These are phyloP conservation scores for Oryzias woworae DNA, from an alignment of 2,113 vertebrate genomes.

Conservation along the genomic window DNA sequence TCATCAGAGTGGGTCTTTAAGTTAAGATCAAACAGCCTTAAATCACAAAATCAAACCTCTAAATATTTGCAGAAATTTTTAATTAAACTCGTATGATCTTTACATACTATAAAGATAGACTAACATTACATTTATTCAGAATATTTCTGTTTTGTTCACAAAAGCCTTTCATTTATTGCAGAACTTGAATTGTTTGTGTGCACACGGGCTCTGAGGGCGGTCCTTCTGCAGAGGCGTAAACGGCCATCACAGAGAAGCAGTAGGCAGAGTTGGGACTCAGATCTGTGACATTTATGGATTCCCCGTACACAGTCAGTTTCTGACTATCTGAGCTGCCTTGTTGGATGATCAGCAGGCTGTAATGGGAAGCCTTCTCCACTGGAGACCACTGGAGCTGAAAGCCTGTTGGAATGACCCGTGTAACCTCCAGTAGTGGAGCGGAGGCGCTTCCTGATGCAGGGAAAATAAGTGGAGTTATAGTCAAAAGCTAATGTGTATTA, in stretches of 20 bases:
- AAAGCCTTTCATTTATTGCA: not conserved
- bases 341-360: constrained; percentile 43
- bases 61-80: too few species aligned
- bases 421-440: constrained; percentile 62
- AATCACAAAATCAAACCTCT: too few species aligned
- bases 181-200: constrained; percentile 15
- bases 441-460: constrained; percentile 21
- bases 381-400: constrained; percentile 46
- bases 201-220: constrained; percentile 57
- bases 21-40: too few species aligned
- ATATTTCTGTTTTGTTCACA: too few species aligned
- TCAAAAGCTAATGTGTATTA: too few species aligned
- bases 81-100: constrained; percentile 2
- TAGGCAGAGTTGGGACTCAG: constrained; percentile 46
- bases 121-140: too few species aligned
- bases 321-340: constrained; percentile 14
- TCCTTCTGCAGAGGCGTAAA: not conserved
- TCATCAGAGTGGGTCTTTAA: too few species aligned
- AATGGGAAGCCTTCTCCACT: constrained; percentile 25
- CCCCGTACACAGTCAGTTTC: constrained; percentile 34
- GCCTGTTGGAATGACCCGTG: constrained; percentile 8
- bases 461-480: not conserved
- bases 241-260: constrained; percentile 53
- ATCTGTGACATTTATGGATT: constrained; percentile 30
- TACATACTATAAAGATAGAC: constrained; percentile 4